Percentiles rank a stretch among this genome's conserved stretches.
Conservation (phyloP, 2,797 vertebrate genomes). For the Leptatherina wallacei region DNA sequence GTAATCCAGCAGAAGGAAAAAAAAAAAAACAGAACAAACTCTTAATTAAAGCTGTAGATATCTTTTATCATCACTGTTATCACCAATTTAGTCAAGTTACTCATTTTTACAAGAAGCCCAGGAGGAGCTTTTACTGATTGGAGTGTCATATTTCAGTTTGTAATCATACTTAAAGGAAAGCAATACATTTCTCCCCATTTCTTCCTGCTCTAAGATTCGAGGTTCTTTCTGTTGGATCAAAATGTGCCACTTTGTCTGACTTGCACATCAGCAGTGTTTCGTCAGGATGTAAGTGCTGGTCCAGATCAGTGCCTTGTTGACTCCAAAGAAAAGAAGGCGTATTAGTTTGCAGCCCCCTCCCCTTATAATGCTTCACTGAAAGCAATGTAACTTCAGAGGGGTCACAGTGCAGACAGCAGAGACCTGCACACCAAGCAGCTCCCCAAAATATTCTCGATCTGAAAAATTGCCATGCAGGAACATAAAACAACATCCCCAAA, state of each 20-base stretch:
- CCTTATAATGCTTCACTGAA: conserved; percentile 71
- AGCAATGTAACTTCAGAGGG: conserved; percentile 67
- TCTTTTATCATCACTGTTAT: too few species aligned
- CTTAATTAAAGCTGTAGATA: not conserved
- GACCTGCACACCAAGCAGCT: conserved; percentile 21
- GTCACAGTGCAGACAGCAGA: conserved; percentile 50
- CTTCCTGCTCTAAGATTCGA: not conserved
- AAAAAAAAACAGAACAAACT: not conserved
- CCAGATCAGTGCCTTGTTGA: conserved; percentile 49
- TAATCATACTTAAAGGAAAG: too few species aligned
- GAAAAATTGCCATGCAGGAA: conserved; percentile 39
- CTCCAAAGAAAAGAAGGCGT: conserved; percentile 14
- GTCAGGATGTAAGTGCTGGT: conserved; percentile 16
- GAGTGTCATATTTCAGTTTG: too few species aligned
- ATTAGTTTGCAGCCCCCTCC: conserved; percentile 53
- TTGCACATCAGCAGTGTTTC: conserved; percentile 8
- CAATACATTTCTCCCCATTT: not conserved
- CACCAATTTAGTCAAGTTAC: not conserved
- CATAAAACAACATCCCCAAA: conserved; percentile 55
- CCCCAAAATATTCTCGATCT: conserved; percentile 51
- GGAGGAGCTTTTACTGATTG: too few species aligned
- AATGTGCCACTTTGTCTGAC: not conserved
- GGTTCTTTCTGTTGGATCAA: not conserved
- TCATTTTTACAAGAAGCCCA: too few species aligned
- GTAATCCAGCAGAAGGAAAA: not conserved